A percentile compares a stretch with the other conserved stretches of the same genome.
Conservation (phyloP, 2,797 vertebrate species). For the Alauda arvensis region DNA sequence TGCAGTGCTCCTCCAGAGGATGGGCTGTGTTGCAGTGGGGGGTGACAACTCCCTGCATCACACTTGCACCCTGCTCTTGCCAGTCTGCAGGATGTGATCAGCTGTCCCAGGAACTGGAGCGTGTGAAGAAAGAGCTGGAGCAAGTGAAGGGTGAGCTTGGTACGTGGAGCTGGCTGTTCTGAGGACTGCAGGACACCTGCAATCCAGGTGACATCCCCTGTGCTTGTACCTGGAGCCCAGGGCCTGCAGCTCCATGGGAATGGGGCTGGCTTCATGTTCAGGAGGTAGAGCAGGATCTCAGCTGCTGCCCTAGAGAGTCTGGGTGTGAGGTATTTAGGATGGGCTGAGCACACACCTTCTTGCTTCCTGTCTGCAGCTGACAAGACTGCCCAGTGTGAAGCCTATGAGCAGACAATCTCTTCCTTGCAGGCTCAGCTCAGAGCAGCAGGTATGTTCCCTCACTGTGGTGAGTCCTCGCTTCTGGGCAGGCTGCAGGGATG, state of each 20-base stretch:
- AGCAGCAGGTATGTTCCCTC: not conserved
- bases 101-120: not conserved
- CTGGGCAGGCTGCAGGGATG: not conserved
- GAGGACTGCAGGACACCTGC: not conserved
- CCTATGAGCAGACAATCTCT: not conserved
- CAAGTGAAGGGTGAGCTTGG: not conserved
- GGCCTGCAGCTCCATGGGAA: not conserved
- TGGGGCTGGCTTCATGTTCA: not conserved
- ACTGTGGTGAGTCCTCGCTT: not conserved
- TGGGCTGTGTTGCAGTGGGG: not conserved
- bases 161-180: not conserved
- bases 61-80: not conserved
- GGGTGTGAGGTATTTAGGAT: not conserved
- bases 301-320: not conserved
- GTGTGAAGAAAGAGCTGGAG: not conserved
- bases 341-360: not conserved
- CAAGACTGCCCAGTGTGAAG: conserved; percentile 5
- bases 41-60: not conserved
- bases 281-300: not conserved
- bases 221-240: not conserved
- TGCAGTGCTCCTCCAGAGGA: not conserved
- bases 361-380: conserved; percentile 1
- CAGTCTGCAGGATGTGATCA: not conserved
- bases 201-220: not conserved
- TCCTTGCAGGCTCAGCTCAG: conserved; percentile 8